Percentiles rank a stretch among this genome's conserved stretches.
phyloP scores from a whole-genome alignment of 2,888 invertebrate genomes.

The Thelaira solivaga region DNA sequence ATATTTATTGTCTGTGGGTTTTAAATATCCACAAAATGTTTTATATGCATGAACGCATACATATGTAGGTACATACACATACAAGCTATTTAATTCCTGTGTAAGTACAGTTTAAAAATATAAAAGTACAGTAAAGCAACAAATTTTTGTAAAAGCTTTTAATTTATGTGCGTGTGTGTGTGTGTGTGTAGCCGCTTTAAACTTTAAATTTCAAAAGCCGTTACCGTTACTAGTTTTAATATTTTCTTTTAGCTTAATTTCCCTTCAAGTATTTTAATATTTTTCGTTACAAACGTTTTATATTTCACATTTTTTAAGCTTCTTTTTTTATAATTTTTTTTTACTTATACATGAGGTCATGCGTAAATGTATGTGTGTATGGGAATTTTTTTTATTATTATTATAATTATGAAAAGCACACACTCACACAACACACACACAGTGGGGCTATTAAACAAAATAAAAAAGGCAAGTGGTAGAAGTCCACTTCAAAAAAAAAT shows the following conservation, averaged over 20 bases:
- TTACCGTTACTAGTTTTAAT: no score
- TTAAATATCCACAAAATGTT: conserved; percentile 16
- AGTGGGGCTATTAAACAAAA: conserved; percentile 2
- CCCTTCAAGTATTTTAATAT: conserved; percentile 9
- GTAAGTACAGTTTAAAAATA: not conserved
- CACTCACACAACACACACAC: not conserved
- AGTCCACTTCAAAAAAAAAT: no score
- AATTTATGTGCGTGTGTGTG: no score
- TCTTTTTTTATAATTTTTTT: conserved; percentile 22
- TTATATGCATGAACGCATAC: no score
- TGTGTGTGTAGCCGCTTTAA: no score
- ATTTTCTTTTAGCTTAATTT: not conserved
- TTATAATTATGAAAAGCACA: conserved; percentile 1
- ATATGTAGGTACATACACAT: no score
- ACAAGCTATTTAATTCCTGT: not conserved
- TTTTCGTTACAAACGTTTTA: conserved; percentile 24
- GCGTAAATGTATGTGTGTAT: conserved; percentile 61
- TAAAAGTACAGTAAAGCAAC: not conserved
- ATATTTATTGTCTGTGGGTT: conserved; percentile 25
- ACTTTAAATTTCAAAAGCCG: not conserved
- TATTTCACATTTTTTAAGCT: conserved; percentile 26
- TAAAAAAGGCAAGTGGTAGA: not conserved
- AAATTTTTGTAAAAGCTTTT: no score
- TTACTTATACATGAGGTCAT: conserved; percentile 61
- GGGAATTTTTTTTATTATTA: conserved; percentile 41